Evolutionary conservation across 2,797 vertebrate species (phyloP).

Genomic region (Myotis myotis): DNA sequence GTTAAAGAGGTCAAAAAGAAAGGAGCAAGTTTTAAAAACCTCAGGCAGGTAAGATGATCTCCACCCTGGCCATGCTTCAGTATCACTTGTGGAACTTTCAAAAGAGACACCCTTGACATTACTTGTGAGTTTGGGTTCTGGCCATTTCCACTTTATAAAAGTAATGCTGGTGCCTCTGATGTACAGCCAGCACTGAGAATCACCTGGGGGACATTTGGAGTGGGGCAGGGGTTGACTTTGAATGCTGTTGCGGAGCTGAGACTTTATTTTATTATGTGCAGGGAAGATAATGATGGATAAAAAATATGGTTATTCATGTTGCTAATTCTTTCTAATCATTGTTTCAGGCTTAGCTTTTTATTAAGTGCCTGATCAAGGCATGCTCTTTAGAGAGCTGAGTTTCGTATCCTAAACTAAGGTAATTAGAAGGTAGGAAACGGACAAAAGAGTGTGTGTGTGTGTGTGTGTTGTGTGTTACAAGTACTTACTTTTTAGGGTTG

Average conservation of each 20-base stretch:
- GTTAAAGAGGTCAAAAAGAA: neutral
- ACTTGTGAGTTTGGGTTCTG: neutral
- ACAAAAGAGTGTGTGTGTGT: neutral
- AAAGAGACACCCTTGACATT: neutral
- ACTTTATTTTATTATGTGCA: neutral
- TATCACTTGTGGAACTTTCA: neutral
- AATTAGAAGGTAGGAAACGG: neutral
- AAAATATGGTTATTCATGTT: neutral
- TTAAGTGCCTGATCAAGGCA: neutral
- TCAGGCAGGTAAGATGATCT: neutral
- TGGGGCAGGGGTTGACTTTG: neutral
- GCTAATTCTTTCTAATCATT: neutral
- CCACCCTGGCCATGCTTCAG: neutral
- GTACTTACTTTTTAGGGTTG: neutral
- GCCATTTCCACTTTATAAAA: neutral
- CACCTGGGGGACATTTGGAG: too few species aligned
- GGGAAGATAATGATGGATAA: neutral
- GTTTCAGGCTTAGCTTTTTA: neutral
- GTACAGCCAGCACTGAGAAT: neutral
- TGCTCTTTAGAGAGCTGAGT: neutral
- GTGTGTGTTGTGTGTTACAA: neutral
- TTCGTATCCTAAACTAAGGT: neutral
- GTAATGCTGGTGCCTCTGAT: neutral
- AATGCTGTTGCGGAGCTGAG: neutral
- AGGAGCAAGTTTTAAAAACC: neutral